Percentiles rank a stretch among this genome's conserved stretches.
Evolutionary conservation across 2,888 invertebrate genomes (phyloP).

Genomic region (Mesorhabditis belari): DNA sequence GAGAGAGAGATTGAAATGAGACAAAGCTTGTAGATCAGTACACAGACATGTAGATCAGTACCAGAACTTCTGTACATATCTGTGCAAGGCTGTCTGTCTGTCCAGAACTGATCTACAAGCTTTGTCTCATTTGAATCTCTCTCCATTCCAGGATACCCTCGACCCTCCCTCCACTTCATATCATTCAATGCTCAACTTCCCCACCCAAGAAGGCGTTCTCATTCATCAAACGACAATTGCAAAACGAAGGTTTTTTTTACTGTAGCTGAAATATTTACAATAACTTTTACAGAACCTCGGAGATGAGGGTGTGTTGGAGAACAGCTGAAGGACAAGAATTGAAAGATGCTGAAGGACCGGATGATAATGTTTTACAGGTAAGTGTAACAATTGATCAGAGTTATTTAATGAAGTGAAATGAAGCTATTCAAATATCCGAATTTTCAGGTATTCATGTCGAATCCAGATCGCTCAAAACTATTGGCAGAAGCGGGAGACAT

Average conservation of each 20-base stretch:
- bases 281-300: constrained; percentile 9
- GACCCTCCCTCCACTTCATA: constrained; percentile 4
- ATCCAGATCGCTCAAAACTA: constrained; percentile 20
- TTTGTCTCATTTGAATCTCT: too few relatives aligned
- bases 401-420: background rate
- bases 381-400: background rate
- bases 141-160: background rate
- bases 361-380: constrained; percentile 45
- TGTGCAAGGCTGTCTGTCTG: too few relatives aligned
- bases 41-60: too few relatives aligned
- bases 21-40: too few relatives aligned
- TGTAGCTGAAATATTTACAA: constrained; percentile 9
- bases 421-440: background rate
- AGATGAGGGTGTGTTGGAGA: constrained; percentile 40
- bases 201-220: constrained; percentile 41
- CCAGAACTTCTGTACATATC: too few relatives aligned
- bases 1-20: background rate
- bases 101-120: too few relatives aligned
- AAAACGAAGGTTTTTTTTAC: constrained; percentile 6
- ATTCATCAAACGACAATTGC: constrained; percentile 37
- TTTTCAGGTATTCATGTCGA: constrained; percentile 32
- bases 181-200: constrained; percentile 39
- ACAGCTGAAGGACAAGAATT: constrained; percentile 42
- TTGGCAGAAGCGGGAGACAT: constrained; percentile 29
- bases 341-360: constrained; percentile 40